phyloP scores from a whole-genome alignment of 2,888 invertebrate species.

The Escarpia spicata region DNA sequence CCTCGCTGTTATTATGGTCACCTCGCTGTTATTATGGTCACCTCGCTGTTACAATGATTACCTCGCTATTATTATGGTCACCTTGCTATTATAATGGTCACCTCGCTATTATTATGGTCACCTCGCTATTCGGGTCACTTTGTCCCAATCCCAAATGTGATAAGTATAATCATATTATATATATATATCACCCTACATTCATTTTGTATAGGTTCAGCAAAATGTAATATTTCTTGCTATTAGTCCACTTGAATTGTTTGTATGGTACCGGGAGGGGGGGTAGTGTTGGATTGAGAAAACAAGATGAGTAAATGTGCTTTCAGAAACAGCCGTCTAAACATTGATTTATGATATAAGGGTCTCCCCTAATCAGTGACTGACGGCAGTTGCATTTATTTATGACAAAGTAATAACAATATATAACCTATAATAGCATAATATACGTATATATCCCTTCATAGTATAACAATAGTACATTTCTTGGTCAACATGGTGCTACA shows the following conservation, averaged over 20 bases:
- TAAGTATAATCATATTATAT: too few species aligned
- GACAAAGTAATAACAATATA: slow-evolving; percentile 10
- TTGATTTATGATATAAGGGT: background rate
- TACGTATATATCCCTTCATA: background rate
- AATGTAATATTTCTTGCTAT: background rate
- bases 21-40: too few species aligned
- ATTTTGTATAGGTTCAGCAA: background rate
- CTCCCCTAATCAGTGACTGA: background rate
- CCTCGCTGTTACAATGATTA: too few species aligned
- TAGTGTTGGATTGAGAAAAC: background rate
- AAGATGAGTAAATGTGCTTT: background rate
- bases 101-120: too few species aligned
- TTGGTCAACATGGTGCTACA: background rate
- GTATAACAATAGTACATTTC: background rate
- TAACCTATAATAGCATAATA: background rate
- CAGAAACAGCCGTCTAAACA: background rate
- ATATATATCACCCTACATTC: too few species aligned
- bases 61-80: too few species aligned
- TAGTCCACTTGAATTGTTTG: background rate
- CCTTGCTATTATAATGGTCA: too few species aligned
- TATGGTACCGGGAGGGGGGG: background rate
- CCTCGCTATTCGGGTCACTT: too few species aligned
- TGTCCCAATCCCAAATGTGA: too few species aligned
- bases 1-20: too few species aligned
- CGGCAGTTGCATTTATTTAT: background rate